Evolutionary conservation across 2,797 vertebrate genomes (phyloP), one percentile per base, ranked within the genome.

Genomic region (Amazona ochrocephala): DNA sequence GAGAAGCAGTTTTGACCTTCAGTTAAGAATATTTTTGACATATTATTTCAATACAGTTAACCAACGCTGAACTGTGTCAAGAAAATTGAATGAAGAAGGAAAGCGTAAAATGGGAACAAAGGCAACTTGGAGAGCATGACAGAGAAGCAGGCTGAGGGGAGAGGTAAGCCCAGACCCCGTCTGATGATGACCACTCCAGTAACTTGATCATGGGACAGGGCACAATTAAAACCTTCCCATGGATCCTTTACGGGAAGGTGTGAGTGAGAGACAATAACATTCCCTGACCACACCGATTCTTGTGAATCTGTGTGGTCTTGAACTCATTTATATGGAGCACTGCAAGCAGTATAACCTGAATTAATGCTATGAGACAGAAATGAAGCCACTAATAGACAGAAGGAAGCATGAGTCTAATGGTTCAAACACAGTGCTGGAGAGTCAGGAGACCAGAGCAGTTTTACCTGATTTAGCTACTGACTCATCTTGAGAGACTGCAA

Each of bases 321-420:
- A 80, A 90, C 93, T 95, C 88, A 94, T 94, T 95, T 95, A 94
- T 92, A 94, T 94, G 94, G 89, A 84, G 34, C 72, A 51, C 78
- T 92, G 89, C 90, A 90, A 94, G 86, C 86, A 45, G 83, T 76
- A 80, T 84, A 95, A 92, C 94, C 87, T 96, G 94, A 96, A 96
- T 95, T 97, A 95, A 94, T 93, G 81, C 73, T 92, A 19, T 93
- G 94, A 96, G 94, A 96, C 90, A 95, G 89, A 96, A 95, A 96
- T 65, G 87, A 96, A 95, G 79, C 73, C 94, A 93, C 93, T 96
- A 95, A 96, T 95, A 88, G 93, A 95, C 92, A 89, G 84, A 94
- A 91, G 91, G 94, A 96, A 96, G 96, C 88, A 87, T 92, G 94
- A 95, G 94, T 93, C 94, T 95, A 78, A 95, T 95, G 90, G 88